Evolutionary conservation across 2,888 invertebrate genomes (phyloP).

Genomic region (Melitaea athalia): DNA sequence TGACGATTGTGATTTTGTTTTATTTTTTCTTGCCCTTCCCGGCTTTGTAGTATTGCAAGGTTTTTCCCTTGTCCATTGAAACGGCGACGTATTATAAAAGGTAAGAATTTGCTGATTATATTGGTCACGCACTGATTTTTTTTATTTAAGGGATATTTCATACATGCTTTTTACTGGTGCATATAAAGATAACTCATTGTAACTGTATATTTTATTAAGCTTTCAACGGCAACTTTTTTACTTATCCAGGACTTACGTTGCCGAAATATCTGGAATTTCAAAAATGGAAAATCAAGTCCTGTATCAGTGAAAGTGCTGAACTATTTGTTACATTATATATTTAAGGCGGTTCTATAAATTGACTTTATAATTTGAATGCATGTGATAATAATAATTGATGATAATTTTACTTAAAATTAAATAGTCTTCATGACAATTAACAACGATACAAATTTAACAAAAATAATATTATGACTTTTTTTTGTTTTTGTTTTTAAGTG

Average conservation of each 20-base stretch:
- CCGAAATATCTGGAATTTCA: too few species aligned
- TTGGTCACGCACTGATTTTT: constrained; percentile 15
- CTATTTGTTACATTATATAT: too few species aligned
- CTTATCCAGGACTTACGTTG: too few species aligned
- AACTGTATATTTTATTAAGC: neutral
- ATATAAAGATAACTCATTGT: constrained; percentile 11
- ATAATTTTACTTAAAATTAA: neutral
- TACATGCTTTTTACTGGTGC: constrained; percentile 64
- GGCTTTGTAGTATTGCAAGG: constrained; percentile 58
- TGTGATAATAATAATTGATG: neutral
- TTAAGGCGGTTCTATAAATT: too few species aligned
- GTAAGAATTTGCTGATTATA: constrained; percentile 55
- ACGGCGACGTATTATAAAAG: constrained; percentile 57
- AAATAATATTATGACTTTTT: neutral
- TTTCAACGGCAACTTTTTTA: too few species aligned
- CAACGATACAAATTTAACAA: neutral
- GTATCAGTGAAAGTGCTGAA: too few species aligned
- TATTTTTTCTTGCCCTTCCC: constrained; percentile 65
- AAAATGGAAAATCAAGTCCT: too few species aligned
- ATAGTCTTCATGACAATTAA: neutral
- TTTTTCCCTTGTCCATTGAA: constrained; percentile 52
- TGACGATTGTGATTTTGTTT: constrained; percentile 82
- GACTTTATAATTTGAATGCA: neutral
- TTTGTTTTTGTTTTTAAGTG: neutral
- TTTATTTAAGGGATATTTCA: constrained; percentile 52